Conservation (phyloP, 1,140 invertebrate genomes). For the Lasaia peninsularis region DNA sequence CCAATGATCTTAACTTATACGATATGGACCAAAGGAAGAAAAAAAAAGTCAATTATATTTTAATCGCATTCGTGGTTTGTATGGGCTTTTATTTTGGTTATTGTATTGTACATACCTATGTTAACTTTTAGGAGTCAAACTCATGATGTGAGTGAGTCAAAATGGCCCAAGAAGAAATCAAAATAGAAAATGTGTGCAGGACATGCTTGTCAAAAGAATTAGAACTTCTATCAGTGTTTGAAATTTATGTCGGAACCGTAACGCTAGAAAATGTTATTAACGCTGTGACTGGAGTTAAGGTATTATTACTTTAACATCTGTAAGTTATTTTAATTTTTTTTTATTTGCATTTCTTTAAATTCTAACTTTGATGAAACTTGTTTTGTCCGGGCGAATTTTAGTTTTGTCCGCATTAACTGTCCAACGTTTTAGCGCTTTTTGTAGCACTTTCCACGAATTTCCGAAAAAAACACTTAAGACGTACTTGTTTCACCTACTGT, state of each 20-base stretch:
- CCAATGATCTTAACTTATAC: too few species aligned
- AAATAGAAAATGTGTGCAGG: constrained; percentile 53
- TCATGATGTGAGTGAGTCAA: not conserved
- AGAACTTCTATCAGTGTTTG: constrained; percentile 48
- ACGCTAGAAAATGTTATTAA: constrained; percentile 40
- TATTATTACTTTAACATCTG: constrained; percentile 24
- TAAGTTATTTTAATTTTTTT: not conserved
- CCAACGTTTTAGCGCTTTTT: too few species aligned
- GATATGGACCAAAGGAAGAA: too few species aligned
- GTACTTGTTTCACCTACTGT: too few species aligned
- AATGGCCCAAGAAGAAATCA: constrained; percentile 26
- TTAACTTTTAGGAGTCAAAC: too few species aligned
- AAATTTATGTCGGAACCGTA: constrained; percentile 31
- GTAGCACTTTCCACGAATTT: too few species aligned
- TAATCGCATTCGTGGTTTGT: too few species aligned
- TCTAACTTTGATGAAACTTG: not conserved
- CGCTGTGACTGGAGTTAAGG: constrained; percentile 51
- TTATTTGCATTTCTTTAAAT: not conserved
- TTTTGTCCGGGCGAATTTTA: not conserved
- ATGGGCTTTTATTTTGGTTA: not conserved
- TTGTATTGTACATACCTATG: too few species aligned
- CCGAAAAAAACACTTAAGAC: too few species aligned
- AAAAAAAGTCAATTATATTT: too few species aligned
- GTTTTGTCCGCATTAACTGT: not conserved
- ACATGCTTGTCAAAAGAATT: constrained; percentile 58